phyloP scores from a whole-genome alignment of 2,888 invertebrate species.

The Amiota minor region DNA sequence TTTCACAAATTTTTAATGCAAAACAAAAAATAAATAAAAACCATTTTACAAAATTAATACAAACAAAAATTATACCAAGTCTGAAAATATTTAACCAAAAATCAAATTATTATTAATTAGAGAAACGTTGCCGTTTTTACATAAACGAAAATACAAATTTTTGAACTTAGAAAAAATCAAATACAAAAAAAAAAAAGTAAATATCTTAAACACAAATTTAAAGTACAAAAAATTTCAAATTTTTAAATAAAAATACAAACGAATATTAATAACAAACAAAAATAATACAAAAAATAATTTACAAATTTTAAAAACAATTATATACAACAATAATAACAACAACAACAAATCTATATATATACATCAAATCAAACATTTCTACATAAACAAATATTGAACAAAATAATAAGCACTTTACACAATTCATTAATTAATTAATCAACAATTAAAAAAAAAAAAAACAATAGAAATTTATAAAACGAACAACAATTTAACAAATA shows the following conservation, averaged over 20 bases:
- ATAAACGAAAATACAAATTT: conserved; percentile 40
- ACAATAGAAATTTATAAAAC: conserved; percentile 34
- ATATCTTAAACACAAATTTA: conserved; percentile 58
- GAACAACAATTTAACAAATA: conserved; percentile 36
- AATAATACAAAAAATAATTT: conserved; percentile 40
- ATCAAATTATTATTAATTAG: conserved; percentile 38
- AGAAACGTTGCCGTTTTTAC: conserved; percentile 55
- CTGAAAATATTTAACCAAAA: conserved; percentile 45
- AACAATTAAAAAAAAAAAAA: conserved; percentile 40
- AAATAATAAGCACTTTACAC: conserved; percentile 40
- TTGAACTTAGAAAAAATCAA: conserved; percentile 44
- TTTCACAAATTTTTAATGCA: conserved; percentile 63
- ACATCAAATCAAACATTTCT: conserved; percentile 13
- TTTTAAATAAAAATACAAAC: conserved; percentile 39
- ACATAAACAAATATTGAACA: too few species aligned
- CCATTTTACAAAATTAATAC: conserved; percentile 36
- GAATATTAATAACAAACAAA: conserved; percentile 35
- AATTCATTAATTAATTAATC: conserved; percentile 43
- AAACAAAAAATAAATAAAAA: conserved; percentile 36
- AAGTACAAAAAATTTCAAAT: conserved; percentile 56
- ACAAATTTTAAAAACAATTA: conserved; percentile 51
- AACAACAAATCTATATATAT: conserved; percentile 42
- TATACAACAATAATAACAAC: conserved; percentile 43
- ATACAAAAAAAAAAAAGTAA: conserved; percentile 48
- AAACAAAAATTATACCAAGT: conserved; percentile 44